Evolutionary conservation across 1,140 invertebrate genomes (phyloP), one percentile per base, ranked within the genome.

Genomic region (Ceratosolen solmsi): DNA sequence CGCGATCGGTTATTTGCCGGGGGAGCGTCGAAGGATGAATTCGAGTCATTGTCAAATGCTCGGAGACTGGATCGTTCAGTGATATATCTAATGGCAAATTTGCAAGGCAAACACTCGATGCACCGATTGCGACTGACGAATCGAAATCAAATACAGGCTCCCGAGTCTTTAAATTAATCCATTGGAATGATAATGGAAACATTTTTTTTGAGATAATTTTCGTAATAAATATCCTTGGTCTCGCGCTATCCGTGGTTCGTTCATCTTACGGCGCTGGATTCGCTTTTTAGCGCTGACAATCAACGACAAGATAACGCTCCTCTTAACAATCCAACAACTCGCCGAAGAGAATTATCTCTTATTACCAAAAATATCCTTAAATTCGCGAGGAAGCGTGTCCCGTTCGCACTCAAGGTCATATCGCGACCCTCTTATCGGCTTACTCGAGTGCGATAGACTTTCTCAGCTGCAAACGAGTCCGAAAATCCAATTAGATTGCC

Each of bases 301-400:
- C 41, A 79, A 80, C 56, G 56, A 73, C 71, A 80, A 60, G 41
- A 30, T 11, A 17, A 13, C 68, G 65, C 77, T 72, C 77, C 25
- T n/a, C n/a, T 79, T 71, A 79, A 79, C 8, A 58, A 36, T 27
- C 2, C 27, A 71, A 72, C 77, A 71, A 72, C 46, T 72, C 60
- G 68, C 65, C 51, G 77, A 71, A 73, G 54, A 73, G 71, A 49
- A 80, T 80, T 80, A 49, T 38, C 20, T 60, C 72, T 73, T 27
- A 73, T 80, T 80, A n/a, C n/a, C n/a, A n/a, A n/a, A n/a, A 80
- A 58, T 73, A 63, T 60, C 25, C 54, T 79, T 63, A 72, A 58
- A 70, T 22, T 65, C 27, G 25, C 58, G 49, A 36, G 20, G 20
- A 65, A 72, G 33, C 36, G 30, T 65, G 41, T 17, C 25, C 25